Evolutionary conservation across 2,888 invertebrate genomes (phyloP), one percentile per base, ranked within the genome.

Genomic region (Encarsia formosa): DNA sequence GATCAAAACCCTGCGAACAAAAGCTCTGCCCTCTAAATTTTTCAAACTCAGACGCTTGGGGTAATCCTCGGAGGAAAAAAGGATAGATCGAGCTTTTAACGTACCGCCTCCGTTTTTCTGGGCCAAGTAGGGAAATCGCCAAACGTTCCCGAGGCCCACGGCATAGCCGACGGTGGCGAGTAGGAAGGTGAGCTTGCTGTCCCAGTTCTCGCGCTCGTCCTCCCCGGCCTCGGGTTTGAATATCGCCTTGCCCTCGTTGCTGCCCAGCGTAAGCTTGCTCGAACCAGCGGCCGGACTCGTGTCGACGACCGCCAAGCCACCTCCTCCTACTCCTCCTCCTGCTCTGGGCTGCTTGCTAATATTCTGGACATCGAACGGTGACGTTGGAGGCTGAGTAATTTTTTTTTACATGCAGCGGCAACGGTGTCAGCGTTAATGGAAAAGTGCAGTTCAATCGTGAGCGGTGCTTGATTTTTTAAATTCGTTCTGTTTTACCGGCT

Each of bases 111-210:
- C 94, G 67, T 93, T 93, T 73, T 94, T 94, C 70, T 95, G 94
- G 0, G 94, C 93, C 60, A 95, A 77, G 75, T 95, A 95, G 0
- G 95, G 95, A 75, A 95, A 95, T 61, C 95, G 81, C 95, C 95
- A 95, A 1, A 94, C 94, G 68, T 95, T 95, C 5, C 95, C 95
- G 35, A 95, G 78, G 0, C 95, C 95, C 2, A 95, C 95, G 5
- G 95, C 95, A 65, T 94, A 94, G 5, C 92, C 92, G 34, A 95
- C 88, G n/a, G 94, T 94, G 1, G 94, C 94, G 61, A 95, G 74
- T 16, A 95, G 79, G 72, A 94, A 95, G 43, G 94, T 94, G 51
- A 94, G 77, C 74, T 93, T 93, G 73, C 88, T 91, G 73, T 93
- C 93, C 93, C 93, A 94, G 40, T 90, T 90, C 73, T 93, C 93